phyloP scores from a whole-genome alignment of 1,140 invertebrate species.

The Caenorhabditis remanei region DNA sequence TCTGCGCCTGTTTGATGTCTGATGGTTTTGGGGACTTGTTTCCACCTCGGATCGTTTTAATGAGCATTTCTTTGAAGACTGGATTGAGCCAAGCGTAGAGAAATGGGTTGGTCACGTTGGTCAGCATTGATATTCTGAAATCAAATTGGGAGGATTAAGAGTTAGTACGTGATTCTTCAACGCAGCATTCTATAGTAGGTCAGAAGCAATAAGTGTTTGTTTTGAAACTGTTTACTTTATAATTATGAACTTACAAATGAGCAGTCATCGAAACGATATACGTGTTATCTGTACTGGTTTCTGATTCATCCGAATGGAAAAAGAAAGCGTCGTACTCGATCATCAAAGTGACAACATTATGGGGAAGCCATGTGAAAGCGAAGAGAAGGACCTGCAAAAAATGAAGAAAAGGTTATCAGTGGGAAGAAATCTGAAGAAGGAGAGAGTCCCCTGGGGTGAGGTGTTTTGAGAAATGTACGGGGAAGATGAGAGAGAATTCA shows the following conservation, averaged over 20 bases:
- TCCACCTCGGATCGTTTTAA: slow-evolving; percentile 80
- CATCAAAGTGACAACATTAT: slow-evolving; percentile 89
- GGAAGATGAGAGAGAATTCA: slow-evolving; percentile 82
- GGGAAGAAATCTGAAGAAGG: not conserved
- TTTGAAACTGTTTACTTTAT: not conserved
- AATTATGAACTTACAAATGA: slow-evolving; percentile 62
- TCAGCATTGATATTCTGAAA: slow-evolving; percentile 88
- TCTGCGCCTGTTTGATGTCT: not conserved
- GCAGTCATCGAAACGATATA: slow-evolving; percentile 74
- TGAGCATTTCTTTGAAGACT: slow-evolving; percentile 96
- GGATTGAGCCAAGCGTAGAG: slow-evolving; percentile 98
- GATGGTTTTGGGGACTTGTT: slow-evolving; percentile 24
- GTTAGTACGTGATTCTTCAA: too few relatives aligned
- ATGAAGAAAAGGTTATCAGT: slow-evolving; percentile 77
- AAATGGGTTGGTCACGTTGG: slow-evolving; percentile 93
- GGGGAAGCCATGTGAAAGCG: slow-evolving; percentile 91
- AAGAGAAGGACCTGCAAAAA: slow-evolving; percentile 87
- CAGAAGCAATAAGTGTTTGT: slow-evolving; percentile 76
- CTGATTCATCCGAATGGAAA: slow-evolving; percentile 52
- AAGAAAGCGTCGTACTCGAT: slow-evolving; percentile 83
- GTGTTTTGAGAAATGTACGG: slow-evolving; percentile 92
- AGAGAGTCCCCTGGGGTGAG: slow-evolving; percentile 81
- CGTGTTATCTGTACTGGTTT: slow-evolving; percentile 69
- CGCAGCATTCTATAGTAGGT: too few relatives aligned
- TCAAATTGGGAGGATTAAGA: slow-evolving; percentile 83